Evolutionary conservation across 1,140 invertebrate species (phyloP).

Genomic region (Myzus persicae): DNA sequence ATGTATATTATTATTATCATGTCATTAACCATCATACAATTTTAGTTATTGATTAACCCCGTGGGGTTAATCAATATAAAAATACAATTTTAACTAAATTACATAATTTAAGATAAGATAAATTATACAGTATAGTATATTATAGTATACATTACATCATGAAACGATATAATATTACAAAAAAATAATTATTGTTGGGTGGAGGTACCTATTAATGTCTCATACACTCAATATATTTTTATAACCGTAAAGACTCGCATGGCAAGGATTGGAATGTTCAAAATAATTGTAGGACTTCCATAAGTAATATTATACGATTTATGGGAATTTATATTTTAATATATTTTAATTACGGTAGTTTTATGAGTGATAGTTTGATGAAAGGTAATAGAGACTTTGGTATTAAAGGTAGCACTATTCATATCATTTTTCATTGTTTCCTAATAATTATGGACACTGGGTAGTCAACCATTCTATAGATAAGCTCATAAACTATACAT

Average conservation of each 20-base stretch:
- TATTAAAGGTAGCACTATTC: not conserved
- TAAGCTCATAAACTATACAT: no score
- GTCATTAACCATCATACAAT: not conserved
- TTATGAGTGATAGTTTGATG: not conserved
- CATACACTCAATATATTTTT: not conserved
- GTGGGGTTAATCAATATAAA: not conserved
- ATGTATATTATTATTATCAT: not conserved
- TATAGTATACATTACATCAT: no score
- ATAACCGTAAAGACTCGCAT: not conserved
- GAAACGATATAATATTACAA: not conserved
- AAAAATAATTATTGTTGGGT: not conserved
- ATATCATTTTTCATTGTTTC: not conserved
- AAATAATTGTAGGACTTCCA: not conserved
- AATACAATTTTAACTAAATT: not conserved
- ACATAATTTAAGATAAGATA: not conserved
- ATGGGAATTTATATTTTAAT: not conserved
- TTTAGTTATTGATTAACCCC: not conserved
- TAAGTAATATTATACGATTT: not conserved
- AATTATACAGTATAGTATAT: not conserved
- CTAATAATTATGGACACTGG: not conserved
- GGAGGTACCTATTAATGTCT: no score
- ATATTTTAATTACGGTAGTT: not conserved
- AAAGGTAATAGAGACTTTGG: no score
- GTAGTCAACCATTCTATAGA: not conserved
- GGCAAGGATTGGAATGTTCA: not conserved